Conservation (phyloP, 2,797 vertebrate genomes). For the Siniperca obscura region DNA sequence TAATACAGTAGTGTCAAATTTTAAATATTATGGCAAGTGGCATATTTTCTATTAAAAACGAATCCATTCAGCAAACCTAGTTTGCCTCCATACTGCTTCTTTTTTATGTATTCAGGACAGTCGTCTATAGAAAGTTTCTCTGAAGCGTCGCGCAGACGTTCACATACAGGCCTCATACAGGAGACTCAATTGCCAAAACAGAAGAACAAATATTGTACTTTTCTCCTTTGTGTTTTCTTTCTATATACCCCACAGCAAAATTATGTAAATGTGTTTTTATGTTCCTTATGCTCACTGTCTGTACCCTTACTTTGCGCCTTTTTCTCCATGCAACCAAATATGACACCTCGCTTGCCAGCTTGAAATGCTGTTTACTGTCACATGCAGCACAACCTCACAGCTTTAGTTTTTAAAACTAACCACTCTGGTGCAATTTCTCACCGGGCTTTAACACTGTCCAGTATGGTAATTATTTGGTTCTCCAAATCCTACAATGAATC, state of each 20-base stretch:
- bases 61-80: slow-evolving; percentile 47
- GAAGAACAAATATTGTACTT: slow-evolving; percentile 63
- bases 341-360: slow-evolving; percentile 27
- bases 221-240: slow-evolving; percentile 52
- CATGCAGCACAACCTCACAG: slow-evolving; percentile 15
- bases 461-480: not conserved
- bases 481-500: slow-evolving; percentile 2
- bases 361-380: slow-evolving; percentile 19
- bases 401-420: slow-evolving; percentile 21
- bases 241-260: slow-evolving; percentile 36
- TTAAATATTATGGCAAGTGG: slow-evolving; percentile 67
- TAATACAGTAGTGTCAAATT: slow-evolving; percentile 66
- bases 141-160: slow-evolving; percentile 32
- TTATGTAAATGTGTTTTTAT: slow-evolving; percentile 61
- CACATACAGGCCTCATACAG: slow-evolving; percentile 55
- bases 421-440: slow-evolving; percentile 10
- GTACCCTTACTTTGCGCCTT: not conserved
- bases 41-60: slow-evolving; percentile 62
- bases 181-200: slow-evolving; percentile 56
- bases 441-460: slow-evolving; percentile 10
- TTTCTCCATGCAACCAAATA: slow-evolving; percentile 29
- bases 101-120: slow-evolving; percentile 59
- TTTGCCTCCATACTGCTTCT: slow-evolving; percentile 46
- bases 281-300: slow-evolving; percentile 40
- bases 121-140: slow-evolving; percentile 36